Evolutionary conservation across 1,140 invertebrate genomes (phyloP).

Genomic region (Microplitis mediator): DNA sequence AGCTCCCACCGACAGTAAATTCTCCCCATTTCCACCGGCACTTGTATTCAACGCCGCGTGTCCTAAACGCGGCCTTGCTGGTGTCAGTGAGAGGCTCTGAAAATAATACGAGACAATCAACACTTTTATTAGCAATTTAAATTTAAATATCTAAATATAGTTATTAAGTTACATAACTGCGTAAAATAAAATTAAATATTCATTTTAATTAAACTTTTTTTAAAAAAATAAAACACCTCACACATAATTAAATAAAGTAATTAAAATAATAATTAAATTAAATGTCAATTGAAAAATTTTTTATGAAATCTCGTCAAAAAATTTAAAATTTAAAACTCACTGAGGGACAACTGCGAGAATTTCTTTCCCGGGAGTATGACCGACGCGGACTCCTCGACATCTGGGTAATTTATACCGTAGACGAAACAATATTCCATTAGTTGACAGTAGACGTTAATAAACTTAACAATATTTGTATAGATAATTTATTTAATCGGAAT

Average conservation of each 20-base stretch:
- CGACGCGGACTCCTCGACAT: conserved; percentile 28
- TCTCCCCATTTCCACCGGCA: conserved; percentile 39
- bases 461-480: background rate
- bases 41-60: conserved; percentile 42
- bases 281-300: background rate
- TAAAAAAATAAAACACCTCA: background rate
- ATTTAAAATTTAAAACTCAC: conserved; percentile 28
- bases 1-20: conserved; percentile 28
- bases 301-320: background rate
- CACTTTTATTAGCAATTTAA: no score
- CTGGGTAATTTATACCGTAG: conserved; percentile 15
- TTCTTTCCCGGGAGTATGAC: conserved; percentile 33
- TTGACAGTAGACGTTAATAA: background rate
- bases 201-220: background rate
- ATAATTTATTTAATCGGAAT: background rate
- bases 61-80: conserved; percentile 48
- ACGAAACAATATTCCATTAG: conserved; percentile 36
- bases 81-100: conserved; percentile 63
- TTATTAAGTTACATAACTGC: background rate
- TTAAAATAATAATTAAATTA: no score
- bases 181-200: background rate
- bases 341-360: conserved; percentile 47
- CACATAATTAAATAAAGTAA: no score
- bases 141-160: background rate
- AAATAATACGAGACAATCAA: conserved; percentile 9